Evolutionary conservation across 2,113 vertebrate species (phyloP), one percentile per base, ranked within the genome.

Genomic region (Alligator sinensis): DNA sequence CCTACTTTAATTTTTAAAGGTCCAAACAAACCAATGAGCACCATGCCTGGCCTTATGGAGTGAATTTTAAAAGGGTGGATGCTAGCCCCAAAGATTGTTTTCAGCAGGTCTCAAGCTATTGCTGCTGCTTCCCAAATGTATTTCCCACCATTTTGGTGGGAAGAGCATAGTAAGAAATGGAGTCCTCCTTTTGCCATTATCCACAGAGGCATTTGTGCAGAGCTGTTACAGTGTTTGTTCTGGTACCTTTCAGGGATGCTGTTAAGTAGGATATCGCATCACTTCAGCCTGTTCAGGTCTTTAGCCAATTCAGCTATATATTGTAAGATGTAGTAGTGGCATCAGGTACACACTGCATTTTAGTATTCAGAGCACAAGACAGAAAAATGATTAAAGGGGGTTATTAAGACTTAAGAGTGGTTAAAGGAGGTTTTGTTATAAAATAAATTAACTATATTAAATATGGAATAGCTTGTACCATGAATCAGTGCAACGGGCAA

Each of bases 391-490:
- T n/a, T 38, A 64, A 70, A 2, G 0, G n/a, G 13, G 13, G 34
- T 8, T 15, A 19, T 30, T 30, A 6, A 3, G 0, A 61, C 5
- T 75, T 6, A 28, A 87, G 2, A 11, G 28, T 4, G 13, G 9
- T 47, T 58, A 6, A 68, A 62, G 68, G 78, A 75, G 6, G 0
- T 47, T n/a, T 28, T 12, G 3, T 68, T 74, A n/a, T 4, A 60
- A 24, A 30, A 63, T 10, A 18, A 54, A 63, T 80, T 82, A 77
- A n/a, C 5, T 22, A 78, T 9, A 4, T 34, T 28, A n/a, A 84
- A 61, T 28, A 38, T 25, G 68, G 47, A 63, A 84, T 19, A n/a
- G 15, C 2, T 55, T 28, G 0, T 9, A 10, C 5, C 3, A 60
- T 28, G 27, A 81, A 25, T 61, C 28, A 68, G 6, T 8, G 22